Evolutionary conservation across 2,888 invertebrate genomes (phyloP), one percentile per base, ranked within the genome.

Genomic region (Acleris emargana): DNA sequence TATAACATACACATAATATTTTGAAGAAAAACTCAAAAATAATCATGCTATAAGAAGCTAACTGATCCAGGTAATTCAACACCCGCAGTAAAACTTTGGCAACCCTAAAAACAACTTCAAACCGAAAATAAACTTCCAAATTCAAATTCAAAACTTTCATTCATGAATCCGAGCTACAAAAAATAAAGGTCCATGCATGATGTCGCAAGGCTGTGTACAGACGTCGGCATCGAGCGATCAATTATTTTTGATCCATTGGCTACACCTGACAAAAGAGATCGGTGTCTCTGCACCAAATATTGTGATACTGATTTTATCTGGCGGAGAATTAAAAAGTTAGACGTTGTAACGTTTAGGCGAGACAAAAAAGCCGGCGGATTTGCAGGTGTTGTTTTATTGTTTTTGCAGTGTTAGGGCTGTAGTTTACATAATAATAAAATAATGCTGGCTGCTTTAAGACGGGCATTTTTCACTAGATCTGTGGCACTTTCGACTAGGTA

Each of bases 231-330:
- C 75, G 72, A 73, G 71, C 76, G 81, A 91, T 91, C 91, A 88
- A 91, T 91, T 88, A 91, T 87, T 78, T 86, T 84, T 88, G 89
- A 88, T 86, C 85, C 87, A 88, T 88, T 87, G 89, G 81, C 74
- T 82, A 75, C 81, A 78, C 78, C 79, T 76, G 81, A 81, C 82
- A 77, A 76, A 75, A 73, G 76, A 69, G 76, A 79, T 78, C 77
- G 73, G 62, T 73, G 75, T 76, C 77, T 74, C 80, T 78, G 78
- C 76, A 79, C 80, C 80, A 88, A 90, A 90, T 90, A 89, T 90
- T 89, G 81, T 89, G 90, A 89, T 90, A 81, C 81, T 80, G 90
- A 89, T 90, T 78, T 84, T 87, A 89, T 90, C 89, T 68, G 71
- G 61, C 66, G 68, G 64, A 69, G 53, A 70, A 68, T 70, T 73